A percentile compares a stretch with the other conserved stretches of the same genome.
These are phyloP conservation scores for Teleiodes luculella DNA, from an alignment of 2,888 invertebrate genomes.

Conservation along the genomic window DNA sequence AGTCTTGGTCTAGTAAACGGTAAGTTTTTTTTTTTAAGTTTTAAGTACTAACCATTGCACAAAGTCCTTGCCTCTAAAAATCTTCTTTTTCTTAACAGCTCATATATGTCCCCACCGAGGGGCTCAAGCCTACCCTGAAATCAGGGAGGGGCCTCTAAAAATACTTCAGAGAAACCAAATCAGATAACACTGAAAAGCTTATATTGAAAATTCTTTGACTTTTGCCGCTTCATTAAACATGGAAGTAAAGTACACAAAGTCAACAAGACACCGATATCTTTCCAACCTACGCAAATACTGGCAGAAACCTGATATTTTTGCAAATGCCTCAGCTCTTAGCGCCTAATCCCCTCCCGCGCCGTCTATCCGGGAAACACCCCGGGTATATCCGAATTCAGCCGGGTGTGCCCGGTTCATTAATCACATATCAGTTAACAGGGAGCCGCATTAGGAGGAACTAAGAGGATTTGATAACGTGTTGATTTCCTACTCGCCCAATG, in stretches of 20 bases:
- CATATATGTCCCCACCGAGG: too few species aligned
- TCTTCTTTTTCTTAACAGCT: too few species aligned
- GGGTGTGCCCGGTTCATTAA: conserved; percentile 45
- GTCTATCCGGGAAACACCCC: conserved; percentile 31
- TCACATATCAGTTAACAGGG: conserved; percentile 57
- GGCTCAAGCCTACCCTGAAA: too few species aligned
- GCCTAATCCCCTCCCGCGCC: conserved; percentile 10
- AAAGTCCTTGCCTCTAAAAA: too few species aligned
- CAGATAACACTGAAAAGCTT: not conserved
- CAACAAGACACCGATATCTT: conserved; percentile 14
- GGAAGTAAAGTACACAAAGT: not conserved
- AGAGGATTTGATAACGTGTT: conserved; percentile 39
- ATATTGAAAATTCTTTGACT: too few species aligned
- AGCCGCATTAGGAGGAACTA: conserved; percentile 38
- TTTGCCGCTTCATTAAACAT: too few species aligned
- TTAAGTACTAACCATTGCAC: too few species aligned
- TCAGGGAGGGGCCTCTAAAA: too few species aligned
- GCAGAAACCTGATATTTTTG: conserved; percentile 38
- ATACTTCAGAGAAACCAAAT: too few species aligned
- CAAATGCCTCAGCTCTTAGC: conserved; percentile 27
- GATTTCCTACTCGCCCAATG: conserved; percentile 28
- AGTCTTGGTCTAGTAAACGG: too few species aligned
- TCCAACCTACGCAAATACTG: conserved; percentile 26
- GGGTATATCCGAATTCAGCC: conserved; percentile 21
- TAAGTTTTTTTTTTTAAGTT: too few species aligned